These are phyloP conservation scores for Megastigmus dorsalis DNA, from an alignment of 2,888 invertebrate species.

Conservation along the genomic window DNA sequence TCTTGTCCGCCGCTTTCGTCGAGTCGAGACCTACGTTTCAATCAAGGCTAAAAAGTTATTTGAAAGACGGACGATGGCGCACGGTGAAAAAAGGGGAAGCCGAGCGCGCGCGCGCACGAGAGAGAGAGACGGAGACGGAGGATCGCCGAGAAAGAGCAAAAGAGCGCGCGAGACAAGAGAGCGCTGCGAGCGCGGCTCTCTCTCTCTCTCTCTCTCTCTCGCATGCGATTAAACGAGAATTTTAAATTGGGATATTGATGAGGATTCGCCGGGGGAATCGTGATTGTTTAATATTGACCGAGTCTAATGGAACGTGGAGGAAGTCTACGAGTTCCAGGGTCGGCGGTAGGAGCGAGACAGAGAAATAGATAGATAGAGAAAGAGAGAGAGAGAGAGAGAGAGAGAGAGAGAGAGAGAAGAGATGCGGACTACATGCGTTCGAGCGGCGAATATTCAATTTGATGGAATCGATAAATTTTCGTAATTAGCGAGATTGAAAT, in stretches of 20 bases:
- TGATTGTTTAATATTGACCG: conserved; percentile 55
- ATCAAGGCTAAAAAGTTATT: conserved; percentile 47
- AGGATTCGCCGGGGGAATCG: conserved; percentile 39
- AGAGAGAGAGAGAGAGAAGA: conserved; percentile 1
- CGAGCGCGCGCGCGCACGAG: neutral
- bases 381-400: neutral
- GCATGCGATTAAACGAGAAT: conserved; percentile 51
- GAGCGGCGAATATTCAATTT: conserved; percentile 44
- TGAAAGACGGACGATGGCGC: neutral
- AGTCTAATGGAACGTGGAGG: conserved; percentile 52
- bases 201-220: too few relatives aligned
- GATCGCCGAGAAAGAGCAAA: neutral
- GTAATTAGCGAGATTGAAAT: conserved; percentile 50
- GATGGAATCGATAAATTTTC: conserved; percentile 51
- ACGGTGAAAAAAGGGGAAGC: neutral
- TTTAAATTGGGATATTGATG: conserved; percentile 54
- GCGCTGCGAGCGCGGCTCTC: neutral
- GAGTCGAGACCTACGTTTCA: conserved; percentile 51
- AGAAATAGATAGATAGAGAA: neutral
- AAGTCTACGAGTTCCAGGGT: conserved; percentile 16
- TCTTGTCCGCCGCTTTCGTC: conserved; percentile 43
- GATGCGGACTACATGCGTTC: neutral
- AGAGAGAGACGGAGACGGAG: neutral
- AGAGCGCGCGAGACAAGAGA: neutral
- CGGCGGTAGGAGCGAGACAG: neutral